phyloP scores from a whole-genome alignment of 2,797 vertebrate species.

The Sebastes cheni region DNA sequence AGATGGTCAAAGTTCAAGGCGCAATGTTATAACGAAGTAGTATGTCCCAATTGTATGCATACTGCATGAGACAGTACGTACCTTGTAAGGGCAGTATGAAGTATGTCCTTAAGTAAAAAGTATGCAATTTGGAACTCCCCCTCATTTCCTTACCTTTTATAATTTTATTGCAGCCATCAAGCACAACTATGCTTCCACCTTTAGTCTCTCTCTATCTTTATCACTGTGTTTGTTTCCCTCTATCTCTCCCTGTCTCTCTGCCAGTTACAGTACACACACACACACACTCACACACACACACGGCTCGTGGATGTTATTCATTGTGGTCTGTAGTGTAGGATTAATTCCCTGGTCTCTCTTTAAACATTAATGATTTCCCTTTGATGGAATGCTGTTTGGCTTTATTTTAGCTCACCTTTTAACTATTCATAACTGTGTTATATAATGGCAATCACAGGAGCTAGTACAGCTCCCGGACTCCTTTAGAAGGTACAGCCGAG shows the following conservation, averaged over 20 bases:
- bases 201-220: neutral
- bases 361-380: slow-evolving; percentile 71
- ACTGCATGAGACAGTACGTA: too few relatives aligned
- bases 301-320: slow-evolving; percentile 48
- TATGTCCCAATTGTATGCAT: too few relatives aligned
- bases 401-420: slow-evolving; percentile 71
- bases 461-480: slow-evolving; percentile 18
- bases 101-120: too few relatives aligned
- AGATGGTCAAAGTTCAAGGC: too few relatives aligned
- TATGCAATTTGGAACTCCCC: too few relatives aligned
- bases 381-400: slow-evolving; percentile 70
- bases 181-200: neutral
- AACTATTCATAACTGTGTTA: slow-evolving; percentile 73
- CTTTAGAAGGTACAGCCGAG: slow-evolving; percentile 46
- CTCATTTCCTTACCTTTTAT: neutral
- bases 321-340: slow-evolving; percentile 49
- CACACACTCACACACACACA: neutral
- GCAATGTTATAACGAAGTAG: too few relatives aligned
- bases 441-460: slow-evolving; percentile 55
- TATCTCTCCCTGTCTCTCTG: neutral
- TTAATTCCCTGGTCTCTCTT: slow-evolving; percentile 57
- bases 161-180: neutral
- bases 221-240: neutral
- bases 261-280: neutral
- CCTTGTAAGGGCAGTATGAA: too few relatives aligned